Evolutionary conservation across 2,113 vertebrate species (phyloP).

Genomic region (Marmota monax): DNA sequence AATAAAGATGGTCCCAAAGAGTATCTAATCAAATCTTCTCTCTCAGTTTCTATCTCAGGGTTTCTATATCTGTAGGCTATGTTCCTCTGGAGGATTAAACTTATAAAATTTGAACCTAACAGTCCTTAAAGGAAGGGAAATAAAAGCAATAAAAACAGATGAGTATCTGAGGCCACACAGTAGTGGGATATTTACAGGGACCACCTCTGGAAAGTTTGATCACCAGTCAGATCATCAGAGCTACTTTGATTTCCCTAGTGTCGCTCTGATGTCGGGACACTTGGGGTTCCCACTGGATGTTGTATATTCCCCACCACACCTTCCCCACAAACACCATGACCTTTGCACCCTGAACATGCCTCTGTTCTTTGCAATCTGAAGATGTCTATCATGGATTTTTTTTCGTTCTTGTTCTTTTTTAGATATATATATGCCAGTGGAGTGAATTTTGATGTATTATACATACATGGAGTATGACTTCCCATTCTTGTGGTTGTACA

Average conservation of each 20-base stretch:
- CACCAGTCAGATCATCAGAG: neutral
- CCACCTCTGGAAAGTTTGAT: neutral
- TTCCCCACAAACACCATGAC: neutral
- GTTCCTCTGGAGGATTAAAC: neutral
- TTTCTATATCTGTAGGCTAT: neutral
- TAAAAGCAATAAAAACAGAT: neutral
- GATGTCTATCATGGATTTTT: neutral
- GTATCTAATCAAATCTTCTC: neutral
- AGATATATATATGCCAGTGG: no score
- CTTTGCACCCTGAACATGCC: neutral
- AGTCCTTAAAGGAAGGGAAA: neutral
- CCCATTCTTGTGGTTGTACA: no score
- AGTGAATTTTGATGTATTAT: no score
- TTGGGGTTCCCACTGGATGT: neutral
- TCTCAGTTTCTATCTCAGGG: neutral
- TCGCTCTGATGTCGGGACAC: neutral
- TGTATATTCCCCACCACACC: neutral
- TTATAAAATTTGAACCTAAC: neutral
- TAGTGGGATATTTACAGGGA: neutral
- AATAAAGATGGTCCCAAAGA: neutral
- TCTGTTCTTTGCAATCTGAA: neutral
- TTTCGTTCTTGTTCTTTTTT: no score
- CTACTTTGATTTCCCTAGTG: neutral
- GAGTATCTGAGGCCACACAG: neutral
- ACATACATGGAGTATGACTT: no score